phyloP scores from a whole-genome alignment of 2,888 invertebrate genomes.

The Ennomos fuscantarius region DNA sequence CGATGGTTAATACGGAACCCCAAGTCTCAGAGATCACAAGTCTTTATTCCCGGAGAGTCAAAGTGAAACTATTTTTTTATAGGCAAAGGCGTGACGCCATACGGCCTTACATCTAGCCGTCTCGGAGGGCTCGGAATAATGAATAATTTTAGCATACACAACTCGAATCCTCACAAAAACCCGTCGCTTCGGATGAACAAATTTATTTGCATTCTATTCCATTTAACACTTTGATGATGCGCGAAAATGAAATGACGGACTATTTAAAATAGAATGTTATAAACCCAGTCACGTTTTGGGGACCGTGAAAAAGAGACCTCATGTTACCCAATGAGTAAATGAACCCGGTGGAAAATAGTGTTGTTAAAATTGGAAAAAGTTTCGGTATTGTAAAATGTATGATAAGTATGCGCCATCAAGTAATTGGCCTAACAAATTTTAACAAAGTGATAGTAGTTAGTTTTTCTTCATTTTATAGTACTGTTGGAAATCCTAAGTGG shows the following conservation, averaged over 20 bases:
- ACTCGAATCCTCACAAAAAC: constrained; percentile 25
- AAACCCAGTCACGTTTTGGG: constrained; percentile 41
- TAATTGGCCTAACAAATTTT: too few species aligned
- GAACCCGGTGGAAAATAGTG: constrained; percentile 20
- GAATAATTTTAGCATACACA: constrained; percentile 35
- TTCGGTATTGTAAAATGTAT: neutral
- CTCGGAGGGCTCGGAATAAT: constrained; percentile 34
- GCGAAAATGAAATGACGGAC: constrained; percentile 34
- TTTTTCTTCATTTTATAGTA: too few species aligned
- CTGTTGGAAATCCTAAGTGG: too few species aligned
- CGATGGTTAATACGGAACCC: too few species aligned
- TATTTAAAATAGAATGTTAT: constrained; percentile 37
- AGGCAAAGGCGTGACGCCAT: constrained; percentile 10
- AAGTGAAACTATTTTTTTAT: constrained; percentile 5
- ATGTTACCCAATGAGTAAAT: constrained; percentile 13
- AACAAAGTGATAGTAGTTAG: too few species aligned
- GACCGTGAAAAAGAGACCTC: constrained; percentile 32
- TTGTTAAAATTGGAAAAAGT: constrained; percentile 22
- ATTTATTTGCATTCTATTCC: constrained; percentile 52
- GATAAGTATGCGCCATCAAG: too few species aligned
- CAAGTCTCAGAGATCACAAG: too few species aligned
- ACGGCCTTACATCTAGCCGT: constrained; percentile 12
- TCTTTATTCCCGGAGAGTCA: neutral
- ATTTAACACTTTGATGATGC: constrained; percentile 48
- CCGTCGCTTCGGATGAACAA: constrained; percentile 33